Base-by-base conservation (phyloP, 2,797 vertebrate species). In the Periophthalmus magnuspinnatus region DNA sequence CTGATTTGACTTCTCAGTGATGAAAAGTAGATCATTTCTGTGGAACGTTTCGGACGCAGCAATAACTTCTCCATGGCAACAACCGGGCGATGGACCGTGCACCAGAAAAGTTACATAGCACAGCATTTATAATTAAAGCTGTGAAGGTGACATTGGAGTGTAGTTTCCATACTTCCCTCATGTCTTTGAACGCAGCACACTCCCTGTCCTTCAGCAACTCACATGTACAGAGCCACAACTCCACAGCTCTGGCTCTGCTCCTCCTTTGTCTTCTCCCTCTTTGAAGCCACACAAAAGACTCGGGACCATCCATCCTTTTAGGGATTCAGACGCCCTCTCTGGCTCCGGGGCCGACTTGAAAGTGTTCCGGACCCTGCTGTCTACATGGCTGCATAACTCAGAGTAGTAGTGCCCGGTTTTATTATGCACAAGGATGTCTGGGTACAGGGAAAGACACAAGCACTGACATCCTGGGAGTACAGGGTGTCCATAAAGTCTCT, bases 181-280 rank as follows among this genome's bases (percentile, higher is more conserved):
- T 17, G 41, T 65, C 41, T 65, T 48, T 65, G 24, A 69, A 48
- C 36, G 47, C 36, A 24, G 16, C 38, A 67, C 69, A 75, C 13
- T 45, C 34, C 4, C 47, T 17, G 61, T 59, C 65, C 63, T 78
- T 72, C 57, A 59, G 36, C 32, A 38, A 33, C 65, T 68, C 41
- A 64, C 17, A 64, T 38, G 32, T 36, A 2, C 68, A 45, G 41
- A 45, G 41, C 13, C 41, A 45, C 41, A 11, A 45, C 41, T 45
- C 41, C 41, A 65, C 16, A 65, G 19, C 45, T 60, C 64, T 70
- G 67, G 5, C 17, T 56, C 47, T 32, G 21, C 41, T 72, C 16
- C 28, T 13, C 75, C 81, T 85, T 73, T 86, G 77, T 83, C 79
- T 82, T 65, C 41, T 65, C 64, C 50, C 69, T 65, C 74, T 87